Evolutionary conservation across 2,113 vertebrate genomes (phyloP).

Genomic region (Chroicocephalus ridibundus): DNA sequence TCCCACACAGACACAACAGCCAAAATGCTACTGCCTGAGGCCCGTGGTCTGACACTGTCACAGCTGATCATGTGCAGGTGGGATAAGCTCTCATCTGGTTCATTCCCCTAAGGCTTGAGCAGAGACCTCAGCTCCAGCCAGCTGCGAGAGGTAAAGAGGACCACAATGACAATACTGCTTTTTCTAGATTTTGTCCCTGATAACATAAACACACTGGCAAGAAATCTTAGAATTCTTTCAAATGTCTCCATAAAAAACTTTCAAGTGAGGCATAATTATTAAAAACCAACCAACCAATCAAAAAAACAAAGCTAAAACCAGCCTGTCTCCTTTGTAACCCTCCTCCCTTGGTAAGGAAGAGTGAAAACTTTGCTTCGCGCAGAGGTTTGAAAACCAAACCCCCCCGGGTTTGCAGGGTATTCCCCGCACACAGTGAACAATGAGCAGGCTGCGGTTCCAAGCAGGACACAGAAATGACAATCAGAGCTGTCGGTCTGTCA

Average conservation of each 20-base stretch:
- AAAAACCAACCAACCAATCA: background rate
- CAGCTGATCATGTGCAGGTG: background rate
- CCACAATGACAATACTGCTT: background rate
- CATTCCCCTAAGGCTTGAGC: background rate
- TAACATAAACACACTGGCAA: background rate
- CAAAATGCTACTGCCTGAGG: background rate
- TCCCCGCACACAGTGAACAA: background rate
- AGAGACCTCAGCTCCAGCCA: background rate
- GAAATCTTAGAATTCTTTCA: background rate
- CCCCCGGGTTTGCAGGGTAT: background rate
- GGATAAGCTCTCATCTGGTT: background rate
- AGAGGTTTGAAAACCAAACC: background rate
- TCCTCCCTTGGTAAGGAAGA: background rate
- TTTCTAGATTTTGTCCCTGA: background rate
- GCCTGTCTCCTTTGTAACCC: background rate
- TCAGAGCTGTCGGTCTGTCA: background rate
- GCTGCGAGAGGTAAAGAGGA: background rate
- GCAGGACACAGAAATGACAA: background rate
- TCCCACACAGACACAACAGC: background rate
- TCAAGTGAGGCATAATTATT: background rate
- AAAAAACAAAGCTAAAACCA: background rate
- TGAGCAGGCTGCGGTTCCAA: background rate
- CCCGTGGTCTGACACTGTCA: accelerated
- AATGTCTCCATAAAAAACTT: background rate
- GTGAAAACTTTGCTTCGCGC: background rate